phyloP scores from a whole-genome alignment of 2,113 vertebrate genomes.

The Brachyhypopomus gauderio region DNA sequence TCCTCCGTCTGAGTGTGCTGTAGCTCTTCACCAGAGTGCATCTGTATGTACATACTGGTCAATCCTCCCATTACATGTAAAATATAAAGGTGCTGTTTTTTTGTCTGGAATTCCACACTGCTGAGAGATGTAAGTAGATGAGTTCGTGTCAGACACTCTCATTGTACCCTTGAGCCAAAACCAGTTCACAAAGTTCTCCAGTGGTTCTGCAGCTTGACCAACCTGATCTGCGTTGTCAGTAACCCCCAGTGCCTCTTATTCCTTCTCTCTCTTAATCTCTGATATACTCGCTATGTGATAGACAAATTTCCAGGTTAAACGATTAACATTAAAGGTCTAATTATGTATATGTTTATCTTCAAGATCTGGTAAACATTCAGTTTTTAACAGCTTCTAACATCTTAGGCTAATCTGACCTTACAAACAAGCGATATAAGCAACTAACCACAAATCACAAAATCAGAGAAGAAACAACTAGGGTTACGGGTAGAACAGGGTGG shows the following conservation, averaged over 20 bases:
- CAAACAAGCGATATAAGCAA: not conserved
- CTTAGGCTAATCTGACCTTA: not conserved
- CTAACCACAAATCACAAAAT: not conserved
- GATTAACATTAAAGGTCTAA: not conserved
- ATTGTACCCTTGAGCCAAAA: not conserved
- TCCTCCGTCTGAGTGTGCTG: not conserved
- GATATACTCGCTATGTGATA: conserved; percentile 18
- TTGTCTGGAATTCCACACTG: not conserved
- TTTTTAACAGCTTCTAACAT: not conserved
- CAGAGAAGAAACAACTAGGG: not conserved
- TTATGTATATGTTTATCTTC: not conserved
- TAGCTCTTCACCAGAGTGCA: not conserved
- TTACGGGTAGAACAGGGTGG: no score
- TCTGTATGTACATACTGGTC: not conserved
- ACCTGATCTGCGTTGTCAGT: not conserved
- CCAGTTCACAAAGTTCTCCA: not conserved
- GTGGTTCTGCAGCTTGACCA: not conserved
- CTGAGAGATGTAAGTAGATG: no score
- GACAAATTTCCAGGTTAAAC: not conserved
- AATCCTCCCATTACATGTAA: not conserved
- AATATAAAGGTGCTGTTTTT: not conserved
- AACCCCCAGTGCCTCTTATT: no score
- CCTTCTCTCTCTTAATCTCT: conserved; percentile 36
- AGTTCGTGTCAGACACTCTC: not conserved
- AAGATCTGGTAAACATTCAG: not conserved